Evolutionary conservation across 2,888 invertebrate genomes (phyloP).

Genomic region (Pandemis corylana): DNA sequence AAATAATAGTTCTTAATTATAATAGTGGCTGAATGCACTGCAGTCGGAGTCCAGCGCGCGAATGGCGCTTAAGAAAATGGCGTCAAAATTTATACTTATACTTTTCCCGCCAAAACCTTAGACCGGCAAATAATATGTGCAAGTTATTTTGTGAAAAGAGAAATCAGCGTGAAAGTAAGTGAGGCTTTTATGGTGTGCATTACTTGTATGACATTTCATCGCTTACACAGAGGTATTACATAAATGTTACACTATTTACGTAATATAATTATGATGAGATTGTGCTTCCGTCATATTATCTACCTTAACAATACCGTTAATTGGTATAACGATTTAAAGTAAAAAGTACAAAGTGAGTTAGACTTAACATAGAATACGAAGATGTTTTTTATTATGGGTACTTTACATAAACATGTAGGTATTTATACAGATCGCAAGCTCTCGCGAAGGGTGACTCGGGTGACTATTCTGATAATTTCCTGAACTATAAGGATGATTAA

Average conservation of each 20-base stretch:
- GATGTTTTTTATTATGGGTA: not conserved
- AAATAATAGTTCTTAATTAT: conserved; percentile 3
- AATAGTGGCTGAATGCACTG: conserved; percentile 32
- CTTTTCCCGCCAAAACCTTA: conserved; percentile 42
- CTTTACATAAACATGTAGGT: too few species aligned
- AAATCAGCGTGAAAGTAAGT: conserved; percentile 38
- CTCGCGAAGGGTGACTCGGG: too few species aligned
- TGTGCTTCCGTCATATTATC: conserved; percentile 24
- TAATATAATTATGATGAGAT: conserved; percentile 30
- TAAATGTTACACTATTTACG: conserved; percentile 31
- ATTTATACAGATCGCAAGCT: too few species aligned
- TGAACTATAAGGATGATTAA: too few species aligned
- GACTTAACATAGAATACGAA: not conserved
- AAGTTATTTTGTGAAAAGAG: conserved; percentile 40
- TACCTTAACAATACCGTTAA: conserved; percentile 29
- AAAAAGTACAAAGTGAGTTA: not conserved
- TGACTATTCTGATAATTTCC: too few species aligned
- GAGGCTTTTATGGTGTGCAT: conserved; percentile 40
- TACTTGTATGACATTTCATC: conserved; percentile 37
- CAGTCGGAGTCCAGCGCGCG: conserved; percentile 34
- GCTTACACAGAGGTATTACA: conserved; percentile 28
- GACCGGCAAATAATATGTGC: conserved; percentile 40
- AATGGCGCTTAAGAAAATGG: conserved; percentile 38
- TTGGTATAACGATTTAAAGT: not conserved
- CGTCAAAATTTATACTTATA: conserved; percentile 41